These are phyloP conservation scores for Microcebus griseorufus DNA, from an alignment of 2,113 vertebrate genomes.

Conservation along the genomic window DNA sequence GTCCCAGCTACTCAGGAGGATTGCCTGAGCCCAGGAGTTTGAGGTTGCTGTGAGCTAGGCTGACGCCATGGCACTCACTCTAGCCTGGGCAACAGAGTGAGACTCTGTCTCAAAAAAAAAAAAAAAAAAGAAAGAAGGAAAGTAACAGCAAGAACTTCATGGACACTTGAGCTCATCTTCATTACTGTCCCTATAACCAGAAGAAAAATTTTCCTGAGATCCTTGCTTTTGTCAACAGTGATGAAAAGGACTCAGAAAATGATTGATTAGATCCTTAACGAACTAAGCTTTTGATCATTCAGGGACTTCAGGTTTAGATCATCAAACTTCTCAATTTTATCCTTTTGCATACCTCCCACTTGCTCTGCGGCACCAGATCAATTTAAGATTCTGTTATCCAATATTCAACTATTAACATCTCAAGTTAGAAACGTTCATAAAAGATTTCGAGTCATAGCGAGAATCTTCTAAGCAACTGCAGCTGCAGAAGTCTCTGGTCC, in stretches of 20 bases:
- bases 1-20: no score
- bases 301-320: conserved; percentile 47
- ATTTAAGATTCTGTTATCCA: conserved; percentile 5
- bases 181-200: not conserved
- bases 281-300: conserved; percentile 44
- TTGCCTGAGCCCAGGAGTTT: no score
- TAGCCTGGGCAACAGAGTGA: no score
- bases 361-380: not conserved
- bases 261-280: conserved; percentile 52
- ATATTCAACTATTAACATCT: not conserved
- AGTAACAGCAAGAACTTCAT: not conserved
- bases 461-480: conserved; percentile 74
- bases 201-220: not conserved
- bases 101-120: no score
- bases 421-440: not conserved
- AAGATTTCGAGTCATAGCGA: conserved; percentile 59
- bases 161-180: not conserved
- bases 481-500: conserved; percentile 65
- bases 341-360: not conserved
- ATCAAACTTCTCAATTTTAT: not conserved
- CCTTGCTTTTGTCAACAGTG: not conserved
- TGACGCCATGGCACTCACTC: no score
- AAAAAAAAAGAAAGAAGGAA: not conserved
- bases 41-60: no score
- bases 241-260: conserved; percentile 58